phyloP scores from a whole-genome alignment of 2,888 invertebrate species.

The Papilio demoleus region DNA sequence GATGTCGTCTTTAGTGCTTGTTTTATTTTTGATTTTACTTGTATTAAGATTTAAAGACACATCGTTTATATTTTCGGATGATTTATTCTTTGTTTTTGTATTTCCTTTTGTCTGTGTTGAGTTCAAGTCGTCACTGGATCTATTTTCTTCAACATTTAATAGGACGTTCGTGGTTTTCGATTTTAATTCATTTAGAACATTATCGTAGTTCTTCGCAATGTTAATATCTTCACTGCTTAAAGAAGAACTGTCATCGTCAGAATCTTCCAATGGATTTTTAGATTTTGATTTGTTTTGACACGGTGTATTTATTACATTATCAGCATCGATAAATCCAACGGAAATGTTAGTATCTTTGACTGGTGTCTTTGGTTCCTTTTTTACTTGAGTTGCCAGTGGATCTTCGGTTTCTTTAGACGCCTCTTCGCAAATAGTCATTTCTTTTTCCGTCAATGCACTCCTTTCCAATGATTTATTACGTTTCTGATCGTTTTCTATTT shows the following conservation, averaged over 20 bases:
- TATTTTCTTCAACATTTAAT: slow-evolving; percentile 28
- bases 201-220: slow-evolving; percentile 69
- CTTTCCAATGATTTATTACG: slow-evolving; percentile 56
- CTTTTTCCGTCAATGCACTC: slow-evolving; percentile 61
- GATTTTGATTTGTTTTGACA: slow-evolving; percentile 54
- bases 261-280: slow-evolving; percentile 64
- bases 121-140: slow-evolving; percentile 1
- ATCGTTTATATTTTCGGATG: slow-evolving; percentile 45
- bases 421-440: slow-evolving; percentile 62
- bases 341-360: slow-evolving; percentile 59
- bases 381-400: slow-evolving; percentile 61
- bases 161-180: slow-evolving; percentile 50
- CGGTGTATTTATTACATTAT: slow-evolving; percentile 53
- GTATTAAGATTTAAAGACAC: slow-evolving; percentile 51
- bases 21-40: neutral
- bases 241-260: slow-evolving; percentile 53
- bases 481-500: slow-evolving; percentile 45
- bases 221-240: slow-evolving; percentile 70
- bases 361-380: slow-evolving; percentile 69
- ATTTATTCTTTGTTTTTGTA: slow-evolving; percentile 17
- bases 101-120: slow-evolving; percentile 21
- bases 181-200: slow-evolving; percentile 63
- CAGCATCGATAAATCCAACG: slow-evolving; percentile 56
- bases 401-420: slow-evolving; percentile 53
- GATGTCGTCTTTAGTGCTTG: neutral